Evolutionary conservation across 2,797 vertebrate genomes (phyloP).

Genomic region (Pelobates cultripes): DNA sequence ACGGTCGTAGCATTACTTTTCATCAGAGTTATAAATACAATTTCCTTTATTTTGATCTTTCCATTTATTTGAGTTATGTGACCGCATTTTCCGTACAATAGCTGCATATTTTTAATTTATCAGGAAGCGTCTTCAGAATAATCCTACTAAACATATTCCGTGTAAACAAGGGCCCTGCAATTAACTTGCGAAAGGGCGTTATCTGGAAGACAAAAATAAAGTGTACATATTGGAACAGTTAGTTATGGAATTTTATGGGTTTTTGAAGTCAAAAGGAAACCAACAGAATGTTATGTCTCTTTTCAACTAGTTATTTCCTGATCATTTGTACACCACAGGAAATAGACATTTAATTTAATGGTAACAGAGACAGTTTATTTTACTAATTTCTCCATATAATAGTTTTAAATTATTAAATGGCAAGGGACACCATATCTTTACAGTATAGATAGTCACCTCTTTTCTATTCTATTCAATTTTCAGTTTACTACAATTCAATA

Average conservation of each 20-base stretch:
- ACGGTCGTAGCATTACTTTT: background rate
- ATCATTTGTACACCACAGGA: background rate
- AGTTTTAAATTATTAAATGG: no score
- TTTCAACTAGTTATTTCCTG: constrained; percentile 35
- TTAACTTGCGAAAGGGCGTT: constrained; percentile 12
- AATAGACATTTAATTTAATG: constrained; percentile 17
- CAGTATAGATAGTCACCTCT: no score
- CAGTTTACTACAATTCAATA: no score
- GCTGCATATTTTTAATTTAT: constrained; percentile 15
- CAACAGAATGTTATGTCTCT: constrained; percentile 35
- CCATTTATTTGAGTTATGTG: constrained; percentile 22
- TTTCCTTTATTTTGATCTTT: constrained; percentile 32
- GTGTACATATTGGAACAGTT: constrained; percentile 11
- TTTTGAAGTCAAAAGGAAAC: constrained; percentile 38
- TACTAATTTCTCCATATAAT: background rate
- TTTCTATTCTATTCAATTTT: no score
- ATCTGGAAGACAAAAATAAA: constrained; percentile 37
- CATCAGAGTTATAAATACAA: constrained; percentile 27
- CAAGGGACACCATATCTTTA: no score
- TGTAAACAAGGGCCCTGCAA: constrained; percentile 31
- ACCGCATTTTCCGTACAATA: constrained; percentile 17
- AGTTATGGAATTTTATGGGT: constrained; percentile 21
- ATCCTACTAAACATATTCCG: constrained; percentile 11
- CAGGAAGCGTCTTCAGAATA: constrained; percentile 12
- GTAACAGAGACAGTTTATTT: background rate